Conservation (phyloP, 2,113 vertebrate species). For the Uria lomvia region DNA sequence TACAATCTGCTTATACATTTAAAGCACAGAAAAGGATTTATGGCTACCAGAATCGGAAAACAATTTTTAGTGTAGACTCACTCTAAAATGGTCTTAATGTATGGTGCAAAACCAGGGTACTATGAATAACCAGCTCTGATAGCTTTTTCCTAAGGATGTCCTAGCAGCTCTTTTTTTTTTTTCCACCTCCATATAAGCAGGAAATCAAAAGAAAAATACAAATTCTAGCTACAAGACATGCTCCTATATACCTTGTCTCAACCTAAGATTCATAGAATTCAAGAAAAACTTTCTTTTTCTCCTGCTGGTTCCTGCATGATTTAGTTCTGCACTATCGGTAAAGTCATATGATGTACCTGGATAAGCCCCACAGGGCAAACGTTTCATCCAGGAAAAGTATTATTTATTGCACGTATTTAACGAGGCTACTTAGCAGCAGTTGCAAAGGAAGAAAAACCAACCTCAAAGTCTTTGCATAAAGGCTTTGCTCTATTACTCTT, state of each 20-base stretch:
- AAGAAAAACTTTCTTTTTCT: background rate
- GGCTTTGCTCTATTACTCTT: background rate
- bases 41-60: background rate
- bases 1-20: background rate
- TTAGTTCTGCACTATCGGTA: background rate
- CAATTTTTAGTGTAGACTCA: background rate
- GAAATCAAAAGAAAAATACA: background rate
- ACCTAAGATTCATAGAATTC: background rate
- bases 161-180: background rate
- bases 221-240: background rate
- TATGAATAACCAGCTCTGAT: background rate
- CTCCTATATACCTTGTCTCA: background rate
- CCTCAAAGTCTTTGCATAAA: background rate
- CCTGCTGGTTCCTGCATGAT: background rate
- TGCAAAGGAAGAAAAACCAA: background rate
- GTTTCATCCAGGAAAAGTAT: background rate
- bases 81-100: background rate
- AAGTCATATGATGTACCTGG: background rate
- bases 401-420: background rate
- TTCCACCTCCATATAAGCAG: background rate
- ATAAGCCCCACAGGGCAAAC: background rate
- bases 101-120: background rate
- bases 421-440: background rate
- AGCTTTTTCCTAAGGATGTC: background rate
- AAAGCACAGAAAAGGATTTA: background rate